Evolutionary conservation across 2,113 vertebrate species (phyloP), one percentile per base, ranked within the genome.

Genomic region (Setophaga kirtlandii): DNA sequence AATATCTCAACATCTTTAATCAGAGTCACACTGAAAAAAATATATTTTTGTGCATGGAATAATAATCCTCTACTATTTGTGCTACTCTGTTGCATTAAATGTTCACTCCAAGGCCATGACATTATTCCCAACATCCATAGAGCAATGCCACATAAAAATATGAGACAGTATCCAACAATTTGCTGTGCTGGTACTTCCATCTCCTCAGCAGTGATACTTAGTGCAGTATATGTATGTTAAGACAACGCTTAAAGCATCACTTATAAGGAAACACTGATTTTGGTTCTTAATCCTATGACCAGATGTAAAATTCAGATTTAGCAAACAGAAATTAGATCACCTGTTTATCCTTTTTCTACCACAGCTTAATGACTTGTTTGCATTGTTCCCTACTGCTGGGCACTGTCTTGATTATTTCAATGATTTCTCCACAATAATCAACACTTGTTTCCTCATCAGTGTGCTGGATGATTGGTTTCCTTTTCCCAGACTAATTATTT

Each of bases 401-500:
- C 6, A 1, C 58, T 1, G 17, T 71, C 89, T 92, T 87, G 41
- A 75, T 68, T 84, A 49, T 78, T 90, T 81, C 82, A 88, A 47
- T 65, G 58, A 84, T 78, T 93, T 75, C 46, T 92, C 53, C 33
- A 68, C 50, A 94, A 75, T 44, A 90, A 82, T 71, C 83, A 67
- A 83, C 68, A 52, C 31, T 87, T 71, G 33, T 89, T 89, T 90
- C 49, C 81, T 82, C 68, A 90, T 78, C 86, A 79, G 59, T 37
- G 46, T 94, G 41, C 83, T 67, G 46, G 74, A 50, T 86, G 86
- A 68, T 47, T 58, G 13, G 39, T 82, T 95, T 87, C 71, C 63
- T 74, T 59, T 33, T 21, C 65, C 60, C 68, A 93, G 91, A 95
- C 42, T 92, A 95, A 97, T 96, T 93, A 81, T 94, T 96, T 78